Conservation (phyloP, 2,888 invertebrate genomes). For the Cynaeus angustus region DNA sequence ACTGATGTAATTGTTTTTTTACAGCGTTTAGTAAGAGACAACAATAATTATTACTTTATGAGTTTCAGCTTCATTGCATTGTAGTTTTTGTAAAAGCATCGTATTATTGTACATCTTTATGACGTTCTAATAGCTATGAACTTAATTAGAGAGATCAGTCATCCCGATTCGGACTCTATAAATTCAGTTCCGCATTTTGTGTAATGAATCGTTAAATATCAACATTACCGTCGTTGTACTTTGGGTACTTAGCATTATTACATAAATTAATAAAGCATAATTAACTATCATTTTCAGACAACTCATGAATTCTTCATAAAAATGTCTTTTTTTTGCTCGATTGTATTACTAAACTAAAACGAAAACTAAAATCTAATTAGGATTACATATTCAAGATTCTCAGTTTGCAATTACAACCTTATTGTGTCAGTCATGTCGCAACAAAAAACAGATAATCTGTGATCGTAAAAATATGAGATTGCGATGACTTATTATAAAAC, state of each 20-base stretch:
- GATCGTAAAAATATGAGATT: constrained; percentile 23
- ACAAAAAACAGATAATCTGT: constrained; percentile 22
- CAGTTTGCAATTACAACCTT: constrained; percentile 12
- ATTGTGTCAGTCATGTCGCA: constrained; percentile 20
- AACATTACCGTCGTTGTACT: not conserved
- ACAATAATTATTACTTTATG: too few species aligned
- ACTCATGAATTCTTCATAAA: too few species aligned
- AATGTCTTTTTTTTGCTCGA: too few species aligned
- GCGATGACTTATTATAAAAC: constrained; percentile 10
- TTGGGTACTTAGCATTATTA: constrained; percentile 15
- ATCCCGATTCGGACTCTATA: not conserved
- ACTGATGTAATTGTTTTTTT: too few species aligned
- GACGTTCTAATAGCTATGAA: constrained; percentile 8
- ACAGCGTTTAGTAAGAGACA: too few species aligned
- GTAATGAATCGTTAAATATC: constrained; percentile 29
- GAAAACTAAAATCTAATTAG: too few species aligned
- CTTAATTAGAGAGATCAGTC: constrained; percentile 3
- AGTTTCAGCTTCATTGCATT: not conserved
- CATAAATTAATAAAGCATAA: constrained; percentile 7
- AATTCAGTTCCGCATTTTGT: constrained; percentile 22
- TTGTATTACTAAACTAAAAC: too few species aligned
- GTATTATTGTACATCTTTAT: not conserved
- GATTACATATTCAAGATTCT: too few species aligned
- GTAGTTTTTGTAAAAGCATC: constrained; percentile 7
- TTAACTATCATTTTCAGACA: not conserved